Base-by-base conservation (phyloP, 2,888 invertebrate species). In the Chrysotoxum bicinctum region DNA sequence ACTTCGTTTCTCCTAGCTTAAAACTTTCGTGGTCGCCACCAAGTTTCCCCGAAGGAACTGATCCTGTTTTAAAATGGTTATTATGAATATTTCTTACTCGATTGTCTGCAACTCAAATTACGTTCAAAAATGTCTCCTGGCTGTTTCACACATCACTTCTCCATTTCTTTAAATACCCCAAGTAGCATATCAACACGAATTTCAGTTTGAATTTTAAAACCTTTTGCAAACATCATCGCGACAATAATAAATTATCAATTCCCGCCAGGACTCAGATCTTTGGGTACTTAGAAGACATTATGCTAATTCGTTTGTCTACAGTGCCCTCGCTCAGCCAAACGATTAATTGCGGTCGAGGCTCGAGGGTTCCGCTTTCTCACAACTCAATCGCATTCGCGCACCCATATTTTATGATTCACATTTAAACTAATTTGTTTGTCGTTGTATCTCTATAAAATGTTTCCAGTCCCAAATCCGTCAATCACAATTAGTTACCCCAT, bases 401-500 rank as follows among this genome's bases (percentile, higher is more conserved):
- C 78, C 78, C 83, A 74, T 78, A 78, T 83, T 62, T 26, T 62
- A 52, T 48, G 54, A 48, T 40, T 54, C 52, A 48, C 32, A 45
- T 72, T 12, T 52, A 45, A 52, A 54, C 45, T 75, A 72, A 84
- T 84, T 76, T 79, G 84, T 80, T 84, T 70, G 37, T 77, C 73
- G 73, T 68, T 69, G 73, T 62, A 52, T 73, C 60, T 85, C 81
- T 26, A 1, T 26, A 3, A 5, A 0, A 35, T 77, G 69, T 77
- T 56, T 45, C 23, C 54, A 81, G 76, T 76, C 85, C 85, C 81
- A 76, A 81, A 77, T 85, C 76, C 76, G 91, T 91, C 91, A 91
- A 90, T 91, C 91, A 90, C 88, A 91, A 91, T 91, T 91, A 91
- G 89, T 88, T 88, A 88, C 88, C 89, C 89, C 88, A 76, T 85